phyloP scores from a whole-genome alignment of 2,797 vertebrate species.

The Myiotriccus ornatus region DNA sequence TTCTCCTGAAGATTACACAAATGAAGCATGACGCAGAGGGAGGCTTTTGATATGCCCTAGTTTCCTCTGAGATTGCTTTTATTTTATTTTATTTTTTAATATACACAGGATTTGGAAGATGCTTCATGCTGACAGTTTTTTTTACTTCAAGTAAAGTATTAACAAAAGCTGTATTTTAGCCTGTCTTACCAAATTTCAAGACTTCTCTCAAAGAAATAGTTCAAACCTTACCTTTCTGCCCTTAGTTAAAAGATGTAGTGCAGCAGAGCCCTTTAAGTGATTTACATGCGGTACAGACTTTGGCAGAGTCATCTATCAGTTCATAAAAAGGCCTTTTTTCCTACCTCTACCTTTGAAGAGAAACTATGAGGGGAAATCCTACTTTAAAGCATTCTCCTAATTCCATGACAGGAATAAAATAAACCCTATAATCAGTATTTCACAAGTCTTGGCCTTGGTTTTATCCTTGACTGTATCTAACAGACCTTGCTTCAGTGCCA shows the following conservation, averaged over 20 bases:
- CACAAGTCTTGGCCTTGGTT: constrained; percentile 34
- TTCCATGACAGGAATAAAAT: background rate
- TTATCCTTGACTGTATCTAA: constrained; percentile 45
- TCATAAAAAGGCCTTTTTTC: background rate
- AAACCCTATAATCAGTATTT: constrained; percentile 36
- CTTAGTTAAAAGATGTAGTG: background rate
- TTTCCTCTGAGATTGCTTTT: constrained; percentile 2
- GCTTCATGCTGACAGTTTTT: constrained; percentile 8
- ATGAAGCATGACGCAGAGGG: background rate
- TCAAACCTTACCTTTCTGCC: constrained; percentile 12
- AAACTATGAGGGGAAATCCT: background rate
- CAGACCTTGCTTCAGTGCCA: constrained; percentile 37
- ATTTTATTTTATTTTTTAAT: constrained; percentile 50
- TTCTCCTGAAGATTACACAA: background rate
- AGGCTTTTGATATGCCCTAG: background rate
- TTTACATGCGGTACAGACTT: background rate
- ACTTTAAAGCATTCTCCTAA: background rate
- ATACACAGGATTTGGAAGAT: background rate
- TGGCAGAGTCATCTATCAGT: background rate
- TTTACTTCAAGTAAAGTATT: background rate
- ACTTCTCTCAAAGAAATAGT: background rate
- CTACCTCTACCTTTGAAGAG: background rate
- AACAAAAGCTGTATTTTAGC: background rate
- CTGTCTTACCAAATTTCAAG: background rate
- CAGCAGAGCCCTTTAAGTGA: background rate